Evolutionary conservation across 1,140 invertebrate genomes (phyloP).

Genomic region (Mylabris phalerata): DNA sequence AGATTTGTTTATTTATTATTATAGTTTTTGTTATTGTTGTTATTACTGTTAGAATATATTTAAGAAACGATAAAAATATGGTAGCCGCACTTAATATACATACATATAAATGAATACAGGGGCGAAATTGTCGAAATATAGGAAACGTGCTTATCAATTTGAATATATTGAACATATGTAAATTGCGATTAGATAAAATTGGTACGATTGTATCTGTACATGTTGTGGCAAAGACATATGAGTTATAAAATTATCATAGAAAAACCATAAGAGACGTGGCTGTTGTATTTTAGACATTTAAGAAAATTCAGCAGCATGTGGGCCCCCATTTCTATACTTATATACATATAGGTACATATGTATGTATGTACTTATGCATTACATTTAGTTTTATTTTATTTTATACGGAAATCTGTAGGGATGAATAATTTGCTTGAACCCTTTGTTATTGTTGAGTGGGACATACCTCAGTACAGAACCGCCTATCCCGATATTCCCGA

Average conservation of each 20-base stretch:
- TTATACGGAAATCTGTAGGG: constrained; percentile 37
- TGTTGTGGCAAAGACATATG: constrained; percentile 1
- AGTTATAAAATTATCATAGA: constrained; percentile 27
- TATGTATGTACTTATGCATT: constrained; percentile 6
- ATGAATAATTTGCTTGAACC: constrained; percentile 40
- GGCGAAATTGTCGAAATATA: constrained; percentile 2
- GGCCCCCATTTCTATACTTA: constrained; percentile 8
- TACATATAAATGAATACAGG: not conserved
- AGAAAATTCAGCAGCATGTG: constrained; percentile 24
- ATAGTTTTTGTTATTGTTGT: too few species aligned
- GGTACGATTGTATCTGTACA: constrained; percentile 11
- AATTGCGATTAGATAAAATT: constrained; percentile 17
- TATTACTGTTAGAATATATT: too few species aligned
- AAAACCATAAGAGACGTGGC: constrained; percentile 21
- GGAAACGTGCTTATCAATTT: constrained; percentile 6
- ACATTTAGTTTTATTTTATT: constrained; percentile 19
- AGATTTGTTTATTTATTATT: too few species aligned
- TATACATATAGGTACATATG: not conserved
- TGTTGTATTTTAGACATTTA: not conserved
- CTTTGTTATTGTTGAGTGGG: constrained; percentile 36
- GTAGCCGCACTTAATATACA: too few species aligned
- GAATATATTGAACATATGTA: constrained; percentile 10
- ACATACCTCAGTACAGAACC: constrained; percentile 34
- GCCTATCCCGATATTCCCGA: constrained; percentile 31
- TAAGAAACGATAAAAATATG: too few species aligned